These are phyloP conservation scores for Drosophila ustulata DNA, from an alignment of 2,888 invertebrate genomes.

Conservation along the genomic window DNA sequence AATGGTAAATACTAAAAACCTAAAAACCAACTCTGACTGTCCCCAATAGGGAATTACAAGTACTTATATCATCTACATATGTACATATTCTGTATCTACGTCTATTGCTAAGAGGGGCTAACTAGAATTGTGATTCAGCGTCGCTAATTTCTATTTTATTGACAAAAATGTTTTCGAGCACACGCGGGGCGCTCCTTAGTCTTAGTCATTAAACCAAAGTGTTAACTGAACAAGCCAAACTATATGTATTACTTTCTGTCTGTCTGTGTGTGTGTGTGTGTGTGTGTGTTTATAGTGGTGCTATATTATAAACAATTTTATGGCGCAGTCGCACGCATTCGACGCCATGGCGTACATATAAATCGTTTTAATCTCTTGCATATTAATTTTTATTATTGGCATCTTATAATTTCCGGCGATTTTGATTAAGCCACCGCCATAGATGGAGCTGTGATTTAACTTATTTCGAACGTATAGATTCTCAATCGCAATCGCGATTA, in stretches of 20 bases:
- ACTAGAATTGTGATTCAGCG: constrained; percentile 71
- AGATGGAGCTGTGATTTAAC: constrained; percentile 56
- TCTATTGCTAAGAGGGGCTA: constrained; percentile 22
- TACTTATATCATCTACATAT: constrained; percentile 16
- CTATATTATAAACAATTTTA: constrained; percentile 61
- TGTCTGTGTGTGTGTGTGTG: constrained; percentile 15
- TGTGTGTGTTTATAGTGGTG: constrained; percentile 30
- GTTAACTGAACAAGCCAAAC: constrained; percentile 62
- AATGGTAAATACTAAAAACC: constrained; percentile 69
- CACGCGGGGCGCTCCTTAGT: constrained; percentile 75
- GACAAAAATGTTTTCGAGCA: constrained; percentile 56
- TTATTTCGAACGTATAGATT: not conserved
- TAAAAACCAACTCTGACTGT: constrained; percentile 1
- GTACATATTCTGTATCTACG: constrained; percentile 20
- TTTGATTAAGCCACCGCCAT: constrained; percentile 59
- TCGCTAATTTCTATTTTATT: constrained; percentile 78
- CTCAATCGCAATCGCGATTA: constrained; percentile 25
- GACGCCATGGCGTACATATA: constrained; percentile 71
- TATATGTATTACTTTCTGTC: constrained; percentile 25
- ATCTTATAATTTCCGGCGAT: constrained; percentile 70
- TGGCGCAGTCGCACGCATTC: constrained; percentile 68
- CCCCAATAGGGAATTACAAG: not conserved
- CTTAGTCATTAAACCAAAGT: constrained; percentile 76
- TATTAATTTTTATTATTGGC: constrained; percentile 76
- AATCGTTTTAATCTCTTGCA: constrained; percentile 78